Base-by-base conservation (phyloP, 2,888 invertebrate genomes). In the Charanyca ferruginea region DNA sequence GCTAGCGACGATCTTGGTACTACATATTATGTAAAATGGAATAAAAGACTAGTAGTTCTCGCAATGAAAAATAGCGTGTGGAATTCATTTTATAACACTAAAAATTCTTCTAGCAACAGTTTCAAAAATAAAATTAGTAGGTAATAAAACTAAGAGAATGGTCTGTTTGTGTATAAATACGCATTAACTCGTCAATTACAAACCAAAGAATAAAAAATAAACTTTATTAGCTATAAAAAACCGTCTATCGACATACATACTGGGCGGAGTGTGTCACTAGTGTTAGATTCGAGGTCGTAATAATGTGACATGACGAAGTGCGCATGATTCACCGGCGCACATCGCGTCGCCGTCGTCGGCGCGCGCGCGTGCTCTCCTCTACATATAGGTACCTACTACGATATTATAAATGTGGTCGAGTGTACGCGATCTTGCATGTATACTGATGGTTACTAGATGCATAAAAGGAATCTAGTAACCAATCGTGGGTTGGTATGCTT, bases 221-320 rank as follows among this genome's bases (percentile, higher is more conserved):
- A 67, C 23, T 68, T 76, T 66, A 72, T 47, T 70, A 18, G 28
- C 49, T 68, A 73, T 77, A 74, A 79, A 67, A 72, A 71, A n/a
- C 23, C 41, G 57, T 79, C 59, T 85, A 85, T 89, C 89, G 90
- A 90, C 81, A 87, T 65, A 57, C 22, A 55, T 71, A 48, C 38
- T 68, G 32, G 22, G 32, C 42, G 28, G 66, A 49, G 66, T 64
- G 58, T 67, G 61, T 83, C 87, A 85, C 92, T 94, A 89, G 81
- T 76, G 74, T 78, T 84, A 85, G 83, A 89, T 91, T 91, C 90
- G 94, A 93, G 93, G 92, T 91, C 92, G 85, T 85, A 88, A 86
- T 88, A 91, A 89, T 87, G 86, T 89, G 93, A 91, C 92, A 91
- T 90, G 92, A 90, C 87, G 88, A 80, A 88, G 91, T 89, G 90